Evolutionary conservation across 2,888 invertebrate genomes (phyloP).

Genomic region (Ormyrus pomaceus): DNA sequence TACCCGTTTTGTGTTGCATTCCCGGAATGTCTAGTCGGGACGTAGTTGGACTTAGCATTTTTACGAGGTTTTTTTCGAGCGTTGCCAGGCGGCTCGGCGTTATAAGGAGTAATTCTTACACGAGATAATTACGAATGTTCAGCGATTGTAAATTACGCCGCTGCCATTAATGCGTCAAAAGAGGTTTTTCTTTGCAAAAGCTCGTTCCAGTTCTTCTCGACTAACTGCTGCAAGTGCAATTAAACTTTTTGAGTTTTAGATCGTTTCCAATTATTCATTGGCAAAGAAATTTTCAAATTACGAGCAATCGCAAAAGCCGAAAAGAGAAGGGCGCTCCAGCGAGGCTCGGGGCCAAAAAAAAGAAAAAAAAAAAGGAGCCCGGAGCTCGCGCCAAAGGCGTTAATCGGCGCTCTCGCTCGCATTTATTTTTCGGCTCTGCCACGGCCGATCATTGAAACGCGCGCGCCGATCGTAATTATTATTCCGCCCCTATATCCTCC

Average conservation of each 20-base stretch:
- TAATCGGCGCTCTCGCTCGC: conserved; percentile 26
- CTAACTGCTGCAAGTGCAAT: no score
- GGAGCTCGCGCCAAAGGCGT: conserved; percentile 12
- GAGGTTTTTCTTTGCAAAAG: not conserved
- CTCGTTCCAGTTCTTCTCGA: no score
- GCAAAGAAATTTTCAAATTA: not conserved
- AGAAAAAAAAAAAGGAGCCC: no score
- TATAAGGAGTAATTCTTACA: conserved; percentile 16
- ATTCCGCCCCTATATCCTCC: conserved; percentile 66
- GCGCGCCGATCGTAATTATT: conserved; percentile 64
- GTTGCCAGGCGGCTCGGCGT: conserved; percentile 14
- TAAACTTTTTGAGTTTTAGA: no score
- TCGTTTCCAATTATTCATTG: not conserved
- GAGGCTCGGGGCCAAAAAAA: no score
- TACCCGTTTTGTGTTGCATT: conserved; percentile 27
- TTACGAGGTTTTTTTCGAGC: conserved; percentile 29
- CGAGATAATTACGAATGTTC: conserved; percentile 36
- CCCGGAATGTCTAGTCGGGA: conserved; percentile 27
- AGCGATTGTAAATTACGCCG: conserved; percentile 32
- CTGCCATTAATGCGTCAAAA: not conserved
- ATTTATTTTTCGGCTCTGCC: conserved; percentile 34
- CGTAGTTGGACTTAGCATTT: conserved; percentile 13
- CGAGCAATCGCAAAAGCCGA: not conserved
- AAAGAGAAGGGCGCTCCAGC: not conserved
- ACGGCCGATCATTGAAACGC: conserved; percentile 41